These are phyloP conservation scores for Glaucomys volans DNA, from an alignment of 2,113 vertebrate genomes.

Conservation along the genomic window DNA sequence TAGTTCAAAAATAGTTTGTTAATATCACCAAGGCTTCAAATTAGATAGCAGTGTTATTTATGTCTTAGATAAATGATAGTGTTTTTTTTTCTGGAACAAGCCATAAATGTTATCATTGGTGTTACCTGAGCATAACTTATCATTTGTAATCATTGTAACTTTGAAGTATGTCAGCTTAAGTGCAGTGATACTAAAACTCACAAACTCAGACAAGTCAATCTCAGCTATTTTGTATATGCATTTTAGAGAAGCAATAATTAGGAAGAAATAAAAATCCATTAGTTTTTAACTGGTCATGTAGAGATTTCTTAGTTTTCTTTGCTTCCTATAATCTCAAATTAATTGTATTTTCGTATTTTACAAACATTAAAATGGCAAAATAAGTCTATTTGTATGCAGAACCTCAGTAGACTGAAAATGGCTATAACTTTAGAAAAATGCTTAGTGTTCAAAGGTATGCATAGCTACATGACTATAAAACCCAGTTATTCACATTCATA, in stretches of 20 bases:
- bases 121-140: background rate
- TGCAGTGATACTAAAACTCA: background rate
- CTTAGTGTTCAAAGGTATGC: conserved; percentile 86
- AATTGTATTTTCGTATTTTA: conserved; percentile 68
- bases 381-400: conserved; percentile 68
- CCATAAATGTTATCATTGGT: background rate
- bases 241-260: background rate
- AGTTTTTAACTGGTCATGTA: background rate
- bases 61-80: background rate
- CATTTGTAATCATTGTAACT: background rate
- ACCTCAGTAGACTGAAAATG: conserved; percentile 59
- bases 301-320: conserved; percentile 59
- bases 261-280: background rate
- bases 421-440: conserved; percentile 75
- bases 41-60: background rate
- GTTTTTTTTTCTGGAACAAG: background rate
- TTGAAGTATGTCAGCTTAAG: background rate
- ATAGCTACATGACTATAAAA: conserved; percentile 86
- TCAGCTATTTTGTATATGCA: background rate
- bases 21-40: background rate
- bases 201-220: background rate
- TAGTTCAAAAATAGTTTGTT: background rate
- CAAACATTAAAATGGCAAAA: background rate
- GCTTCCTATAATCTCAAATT: conserved; percentile 35
- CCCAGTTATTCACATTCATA: conserved; percentile 84